A percentile compares a stretch with the other conserved stretches of the same genome.
These are phyloP conservation scores for Orbicella faveolata DNA, from an alignment of 64 coral and sea anemone species.

Conservation along the genomic window DNA sequence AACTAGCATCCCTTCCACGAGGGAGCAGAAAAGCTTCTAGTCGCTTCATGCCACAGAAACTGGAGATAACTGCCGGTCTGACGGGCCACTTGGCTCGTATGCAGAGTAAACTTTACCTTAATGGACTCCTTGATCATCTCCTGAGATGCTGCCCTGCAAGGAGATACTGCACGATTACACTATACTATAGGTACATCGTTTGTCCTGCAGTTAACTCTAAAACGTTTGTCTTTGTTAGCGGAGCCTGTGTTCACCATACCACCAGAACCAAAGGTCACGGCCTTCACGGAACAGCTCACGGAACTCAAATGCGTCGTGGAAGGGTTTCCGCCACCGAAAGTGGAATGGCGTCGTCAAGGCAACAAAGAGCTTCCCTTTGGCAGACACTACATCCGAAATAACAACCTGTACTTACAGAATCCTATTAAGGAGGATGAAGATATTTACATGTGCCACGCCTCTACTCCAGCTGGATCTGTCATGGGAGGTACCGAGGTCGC, in stretches of 20 bases:
- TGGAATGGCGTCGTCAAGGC: conserved; percentile 47
- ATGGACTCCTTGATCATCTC: too few relatives aligned
- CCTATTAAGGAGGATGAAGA: conserved; percentile 52
- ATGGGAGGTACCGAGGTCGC: conserved; percentile 39
- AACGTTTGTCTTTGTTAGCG: neutral
- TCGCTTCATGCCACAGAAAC: conserved; percentile 20
- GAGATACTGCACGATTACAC: neutral
- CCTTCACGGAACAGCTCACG: conserved; percentile 28
- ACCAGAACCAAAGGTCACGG: conserved; percentile 21
- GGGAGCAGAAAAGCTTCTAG: neutral
- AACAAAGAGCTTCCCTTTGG: conserved; percentile 31
- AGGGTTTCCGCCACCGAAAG: conserved; percentile 26
- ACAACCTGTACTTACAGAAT: conserved; percentile 35
- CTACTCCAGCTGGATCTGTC: conserved; percentile 36
- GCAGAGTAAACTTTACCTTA: too few relatives aligned
- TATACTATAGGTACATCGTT: too few relatives aligned
- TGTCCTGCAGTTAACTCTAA: neutral
- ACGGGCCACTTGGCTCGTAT: neutral
- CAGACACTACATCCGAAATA: conserved; percentile 36
- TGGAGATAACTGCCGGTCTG: neutral
- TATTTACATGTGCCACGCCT: conserved; percentile 53
- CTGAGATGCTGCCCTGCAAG: too few relatives aligned
- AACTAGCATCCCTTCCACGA: neutral
- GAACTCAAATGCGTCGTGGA: conserved; percentile 43
- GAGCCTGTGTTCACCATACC: conserved; percentile 23